phyloP scores from a whole-genome alignment of 1,140 invertebrate genomes.

The Drosophila pseudoobscura region DNA sequence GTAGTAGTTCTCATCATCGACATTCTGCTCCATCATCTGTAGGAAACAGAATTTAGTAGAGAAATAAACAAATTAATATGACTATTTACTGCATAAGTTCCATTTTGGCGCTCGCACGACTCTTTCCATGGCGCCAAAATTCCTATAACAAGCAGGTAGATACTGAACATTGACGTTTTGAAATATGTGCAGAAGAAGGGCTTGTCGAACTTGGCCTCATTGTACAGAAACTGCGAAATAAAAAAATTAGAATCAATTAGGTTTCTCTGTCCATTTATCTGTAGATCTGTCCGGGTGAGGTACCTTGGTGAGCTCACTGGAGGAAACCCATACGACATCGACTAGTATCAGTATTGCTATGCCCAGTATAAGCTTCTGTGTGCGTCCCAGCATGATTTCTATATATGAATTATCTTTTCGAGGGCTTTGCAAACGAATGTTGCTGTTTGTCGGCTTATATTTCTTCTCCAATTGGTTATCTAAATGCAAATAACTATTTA shows the following conservation, averaged over 20 bases:
- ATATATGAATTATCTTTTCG: background rate
- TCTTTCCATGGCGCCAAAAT: conserved; percentile 93
- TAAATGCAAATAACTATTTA: conserved; percentile 55
- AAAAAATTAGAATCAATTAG: conserved; percentile 19
- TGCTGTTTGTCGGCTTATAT: conserved; percentile 18
- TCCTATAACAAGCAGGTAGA: conserved; percentile 92
- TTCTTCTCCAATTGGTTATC: conserved; percentile 18
- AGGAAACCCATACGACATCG: conserved; percentile 94
- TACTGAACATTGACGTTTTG: conserved; percentile 93
- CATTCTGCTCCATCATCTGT: conserved; percentile 87
- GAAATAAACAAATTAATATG: no score
- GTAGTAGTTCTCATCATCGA: conserved; percentile 88
- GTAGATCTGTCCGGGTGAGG: conserved; percentile 5
- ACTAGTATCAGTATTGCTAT: conserved; percentile 91
- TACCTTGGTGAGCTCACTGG: conserved; percentile 93
- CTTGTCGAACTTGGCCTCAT: conserved; percentile 91
- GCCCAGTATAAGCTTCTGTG: conserved; percentile 90
- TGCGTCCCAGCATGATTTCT: conserved; percentile 76
- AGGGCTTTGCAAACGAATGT: conserved; percentile 8
- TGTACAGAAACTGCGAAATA: conserved; percentile 91
- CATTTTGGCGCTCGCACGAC: conserved; percentile 87
- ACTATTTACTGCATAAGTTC: conserved; percentile 86
- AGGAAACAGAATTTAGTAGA: background rate
- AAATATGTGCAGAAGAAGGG: conserved; percentile 95
- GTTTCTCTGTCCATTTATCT: background rate